Evolutionary conservation across 2,888 invertebrate species (phyloP).

Genomic region (Onchidella celtica): DNA sequence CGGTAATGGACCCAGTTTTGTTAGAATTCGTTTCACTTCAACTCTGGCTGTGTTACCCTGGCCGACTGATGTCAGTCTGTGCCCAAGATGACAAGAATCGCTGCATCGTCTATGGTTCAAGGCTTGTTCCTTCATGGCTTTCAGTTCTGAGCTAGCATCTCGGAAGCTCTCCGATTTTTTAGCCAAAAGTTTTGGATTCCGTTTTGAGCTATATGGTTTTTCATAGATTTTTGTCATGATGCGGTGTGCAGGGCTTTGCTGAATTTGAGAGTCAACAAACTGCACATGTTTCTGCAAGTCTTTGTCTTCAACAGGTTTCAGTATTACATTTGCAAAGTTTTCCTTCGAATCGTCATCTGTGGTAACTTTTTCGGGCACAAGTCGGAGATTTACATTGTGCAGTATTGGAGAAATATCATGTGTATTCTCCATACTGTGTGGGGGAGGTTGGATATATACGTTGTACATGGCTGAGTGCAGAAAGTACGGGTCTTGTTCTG

Average conservation of each 20-base stretch:
- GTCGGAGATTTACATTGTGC: constrained; percentile 1
- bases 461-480: constrained; percentile 8
- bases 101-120: constrained; percentile 9
- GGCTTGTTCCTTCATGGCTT: not conserved
- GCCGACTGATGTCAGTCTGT: not conserved
- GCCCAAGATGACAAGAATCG: constrained; percentile 8
- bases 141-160: not conserved
- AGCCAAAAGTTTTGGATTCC: not conserved
- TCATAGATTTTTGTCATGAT: constrained; percentile 3
- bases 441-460: not conserved
- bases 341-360: not conserved
- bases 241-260: no score
- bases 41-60: not conserved
- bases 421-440: not conserved
- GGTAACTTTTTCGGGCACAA: not conserved
- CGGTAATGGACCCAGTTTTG: constrained; percentile 34
- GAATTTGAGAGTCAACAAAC: no score
- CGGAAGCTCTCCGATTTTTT: constrained; percentile 41
- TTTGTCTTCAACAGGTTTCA: not conserved
- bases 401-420: not conserved
- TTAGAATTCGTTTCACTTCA: constrained; percentile 7
- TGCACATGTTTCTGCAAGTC: no score
- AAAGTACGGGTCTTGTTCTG: not conserved
- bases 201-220: not conserved
- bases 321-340: not conserved